Base-by-base conservation (phyloP, 2,888 invertebrate genomes). In the Drosophila anceps region DNA sequence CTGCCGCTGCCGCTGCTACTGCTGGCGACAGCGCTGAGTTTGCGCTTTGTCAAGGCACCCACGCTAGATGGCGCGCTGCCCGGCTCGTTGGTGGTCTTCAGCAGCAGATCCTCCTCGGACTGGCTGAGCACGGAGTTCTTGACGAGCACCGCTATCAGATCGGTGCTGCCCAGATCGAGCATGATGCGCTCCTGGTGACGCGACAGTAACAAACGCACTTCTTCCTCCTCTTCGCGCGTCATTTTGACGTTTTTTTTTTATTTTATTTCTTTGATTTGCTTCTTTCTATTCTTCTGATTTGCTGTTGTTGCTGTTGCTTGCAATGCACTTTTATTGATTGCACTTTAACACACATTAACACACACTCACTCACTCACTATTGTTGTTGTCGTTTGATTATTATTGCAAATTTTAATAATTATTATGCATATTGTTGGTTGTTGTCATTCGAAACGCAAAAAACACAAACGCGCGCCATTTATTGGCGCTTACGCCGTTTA, bases 71-170 rank as follows among this genome's bases (percentile, higher is more conserved):
- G 91, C 7, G 90, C 91, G 33, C 90, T 90, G 41, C 78, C 81
- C 20, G 81, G 57, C 7, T 76, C 84, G 27, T 62, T 43, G 29
- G 55, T 60, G 41, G 20, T 43, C 62, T 92, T 92, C 3, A 92
- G 69, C 18, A 92, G 68, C 20, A 92, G 93, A 92, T 95, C 95
- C 79, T 95, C 94, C 83, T 95, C 95, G 82, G 94, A 94, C 76
- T 95, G 93, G 86, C 93, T 95, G 72, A 95, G 94, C 76, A 95
- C 94, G 57, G 95, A 95, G 88, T 95, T 95, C 91, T 95, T 95
- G 63, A 95, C 95, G 69, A 95, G 93, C 76, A 95, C 94, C 73
- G 95, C 94, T 79, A 95, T 90, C 59, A 95, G 93, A 91, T 95
- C 95, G 73, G 95, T 95, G 79, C 94, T 94, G 88, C 94, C 94